Base-by-base conservation (phyloP, 1,140 invertebrate genomes). In the Drosophila pallidifrons region DNA sequence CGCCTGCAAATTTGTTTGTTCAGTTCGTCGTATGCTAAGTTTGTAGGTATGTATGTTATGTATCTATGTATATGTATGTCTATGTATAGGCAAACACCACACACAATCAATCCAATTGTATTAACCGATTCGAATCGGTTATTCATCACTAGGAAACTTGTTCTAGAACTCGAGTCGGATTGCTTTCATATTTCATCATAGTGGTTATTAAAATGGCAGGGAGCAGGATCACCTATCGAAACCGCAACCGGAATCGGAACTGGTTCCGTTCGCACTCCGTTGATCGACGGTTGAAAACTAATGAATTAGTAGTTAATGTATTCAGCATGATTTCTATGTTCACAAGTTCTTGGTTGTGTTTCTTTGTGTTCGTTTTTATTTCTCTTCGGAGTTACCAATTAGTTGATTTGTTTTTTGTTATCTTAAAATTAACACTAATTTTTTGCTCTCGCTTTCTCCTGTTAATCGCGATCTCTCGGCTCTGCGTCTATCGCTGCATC, bases 381-480 rank as follows among this genome's bases (percentile, higher is more conserved):
- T 67, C 65, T 70, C 55, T 73, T 72, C 54, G 64, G 76, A 59
- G 52, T 51, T 66, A 60, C 25, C 63, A 67, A 67, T 80, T 79
- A 70, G 55, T 76, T 79, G 46, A 32, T 51, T 67, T 32, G 32
- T 32, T 65, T 66, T 79, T 68, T 25, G 20, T 25, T 51, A 79
- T 80, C 82, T 82, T 88, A 87, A 47, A 67, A 72, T 74, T 87
- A 88, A 88, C 83, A 69, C 83, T 88, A 78, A 68, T 87, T 89
- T 79, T 60, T 68, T 70, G 51, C 68, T 65, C 52, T 58, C 20
- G 20, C 47, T 54, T 47, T 64, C 45, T 55, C 59, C 59, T 72
- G 8, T 35, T 38, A 10, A 38, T 38, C 35, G 35, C 35, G 35
- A 7, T 8, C 35, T 11, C 10, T 8, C 35, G 3, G 20, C 20